A percentile compares a stretch with the other conserved stretches of the same genome.
These are phyloP conservation scores for Melitaea athalia DNA, from an alignment of 2,888 invertebrate species.

Conservation along the genomic window DNA sequence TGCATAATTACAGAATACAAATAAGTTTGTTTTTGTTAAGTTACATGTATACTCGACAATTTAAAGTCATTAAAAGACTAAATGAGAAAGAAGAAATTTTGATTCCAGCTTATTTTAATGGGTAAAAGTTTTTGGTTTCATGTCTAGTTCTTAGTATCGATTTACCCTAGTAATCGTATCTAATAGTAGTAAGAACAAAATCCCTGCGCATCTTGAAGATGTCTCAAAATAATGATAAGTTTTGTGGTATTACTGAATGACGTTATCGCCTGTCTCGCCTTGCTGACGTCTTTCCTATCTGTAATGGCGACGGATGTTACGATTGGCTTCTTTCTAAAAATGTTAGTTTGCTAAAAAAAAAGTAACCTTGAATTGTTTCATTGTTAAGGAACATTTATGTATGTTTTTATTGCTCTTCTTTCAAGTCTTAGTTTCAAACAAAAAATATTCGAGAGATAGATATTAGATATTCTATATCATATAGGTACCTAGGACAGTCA, in stretches of 20 bases:
- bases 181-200: not conserved
- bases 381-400: not conserved
- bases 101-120: no score
- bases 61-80: not conserved
- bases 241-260: constrained; percentile 1
- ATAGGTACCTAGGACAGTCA: no score
- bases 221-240: not conserved
- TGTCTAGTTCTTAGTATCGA: not conserved
- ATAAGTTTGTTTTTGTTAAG: not conserved
- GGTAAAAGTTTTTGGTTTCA: not conserved
- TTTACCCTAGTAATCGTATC: not conserved
- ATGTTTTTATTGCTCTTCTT: constrained; percentile 2
- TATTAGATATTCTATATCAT: no score
- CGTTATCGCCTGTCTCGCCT: constrained; percentile 40
- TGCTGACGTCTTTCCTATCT: constrained; percentile 37
- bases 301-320: constrained; percentile 27
- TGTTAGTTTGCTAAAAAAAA: constrained; percentile 14
- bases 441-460: no score
- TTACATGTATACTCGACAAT: not conserved
- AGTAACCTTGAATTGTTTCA: constrained; percentile 2
- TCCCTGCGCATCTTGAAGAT: not conserved
- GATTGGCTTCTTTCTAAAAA: constrained; percentile 11
- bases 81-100: no score
- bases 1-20: not conserved
- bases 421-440: not conserved